Evolutionary conservation across 2,113 vertebrate genomes (phyloP).

Genomic region (Plectropomus leopardus): DNA sequence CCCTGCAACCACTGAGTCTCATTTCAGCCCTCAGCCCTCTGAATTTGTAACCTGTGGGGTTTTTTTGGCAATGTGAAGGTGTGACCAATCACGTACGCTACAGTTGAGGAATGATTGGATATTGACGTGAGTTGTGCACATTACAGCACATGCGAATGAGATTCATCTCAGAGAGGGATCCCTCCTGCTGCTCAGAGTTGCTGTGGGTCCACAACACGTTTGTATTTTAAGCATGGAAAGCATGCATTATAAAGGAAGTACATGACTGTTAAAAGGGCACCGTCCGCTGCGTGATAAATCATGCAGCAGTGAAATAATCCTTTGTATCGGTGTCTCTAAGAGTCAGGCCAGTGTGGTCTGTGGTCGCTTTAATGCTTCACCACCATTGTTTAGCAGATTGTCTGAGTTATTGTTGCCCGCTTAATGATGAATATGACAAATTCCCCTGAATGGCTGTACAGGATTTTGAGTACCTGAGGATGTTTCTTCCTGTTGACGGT

Average conservation of each 20-base stretch:
- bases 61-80: slow-evolving; percentile 26
- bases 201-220: slow-evolving; percentile 39
- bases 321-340: slow-evolving; percentile 40
- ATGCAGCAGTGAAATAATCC: slow-evolving; percentile 70
- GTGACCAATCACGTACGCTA: slow-evolving; percentile 51
- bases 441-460: neutral
- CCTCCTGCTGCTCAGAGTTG: slow-evolving; percentile 5
- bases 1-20: slow-evolving; percentile 20
- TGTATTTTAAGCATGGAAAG: slow-evolving; percentile 42
- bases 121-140: slow-evolving; percentile 57
- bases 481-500: slow-evolving; percentile 27
- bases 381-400: slow-evolving; percentile 32
- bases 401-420: slow-evolving; percentile 34
- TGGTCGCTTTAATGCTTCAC: slow-evolving; percentile 29
- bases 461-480: slow-evolving; percentile 13
- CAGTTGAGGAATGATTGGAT: slow-evolving; percentile 56
- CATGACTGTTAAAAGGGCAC: slow-evolving; percentile 71
- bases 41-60: slow-evolving; percentile 41
- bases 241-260: slow-evolving; percentile 75
- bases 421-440: slow-evolving; percentile 42
- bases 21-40: slow-evolving; percentile 17
- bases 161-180: slow-evolving; percentile 25
- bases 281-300: slow-evolving; percentile 65
- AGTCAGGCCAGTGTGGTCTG: slow-evolving; percentile 17
- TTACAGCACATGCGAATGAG: slow-evolving; percentile 42